phyloP scores from a whole-genome alignment of 2,888 invertebrate species.

The Uloborus plumipes region DNA sequence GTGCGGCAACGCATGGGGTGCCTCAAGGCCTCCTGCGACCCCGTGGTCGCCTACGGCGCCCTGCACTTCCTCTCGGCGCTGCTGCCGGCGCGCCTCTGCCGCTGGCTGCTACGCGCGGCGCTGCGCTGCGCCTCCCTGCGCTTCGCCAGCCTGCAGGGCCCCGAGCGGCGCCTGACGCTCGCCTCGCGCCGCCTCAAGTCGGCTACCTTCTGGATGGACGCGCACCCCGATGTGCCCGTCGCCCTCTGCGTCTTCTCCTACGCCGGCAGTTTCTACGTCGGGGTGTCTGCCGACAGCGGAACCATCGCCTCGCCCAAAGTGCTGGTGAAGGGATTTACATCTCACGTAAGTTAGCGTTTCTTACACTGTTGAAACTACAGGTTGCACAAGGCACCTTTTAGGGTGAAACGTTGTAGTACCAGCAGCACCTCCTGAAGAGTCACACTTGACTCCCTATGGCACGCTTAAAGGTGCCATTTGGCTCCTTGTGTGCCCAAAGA shows the following conservation, averaged over 20 bases:
- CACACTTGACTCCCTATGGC: no score
- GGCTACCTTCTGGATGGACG: slow-evolving; percentile 73
- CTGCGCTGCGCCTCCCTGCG: slow-evolving; percentile 69
- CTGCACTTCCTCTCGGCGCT: slow-evolving; percentile 72
- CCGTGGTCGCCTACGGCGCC: slow-evolving; percentile 73
- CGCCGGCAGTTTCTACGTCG: slow-evolving; percentile 74
- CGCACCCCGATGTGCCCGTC: slow-evolving; percentile 73
- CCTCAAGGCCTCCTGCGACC: slow-evolving; percentile 73
- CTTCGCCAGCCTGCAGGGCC: slow-evolving; percentile 75
- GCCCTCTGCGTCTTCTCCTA: slow-evolving; percentile 75
- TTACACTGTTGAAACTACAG: no score
- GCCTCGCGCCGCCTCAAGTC: slow-evolving; percentile 69
- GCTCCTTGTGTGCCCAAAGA: no score
- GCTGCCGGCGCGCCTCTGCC: slow-evolving; percentile 70
- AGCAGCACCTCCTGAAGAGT: no score
- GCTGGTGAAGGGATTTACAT: slow-evolving; percentile 71
- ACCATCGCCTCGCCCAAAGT: slow-evolving; percentile 71
- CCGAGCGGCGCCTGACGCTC: slow-evolving; percentile 72
- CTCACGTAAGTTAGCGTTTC: slow-evolving; percentile 69
- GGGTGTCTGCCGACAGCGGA: slow-evolving; percentile 73
- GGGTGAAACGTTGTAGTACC: no score
- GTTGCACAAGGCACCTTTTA: no score
- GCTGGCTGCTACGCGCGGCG: slow-evolving; percentile 69
- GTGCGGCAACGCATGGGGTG: slow-evolving; percentile 74
- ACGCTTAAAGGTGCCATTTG: no score